These are phyloP conservation scores for Zaprionus tsacasi DNA, from an alignment of 1,140 invertebrate species.

Conservation along the genomic window DNA sequence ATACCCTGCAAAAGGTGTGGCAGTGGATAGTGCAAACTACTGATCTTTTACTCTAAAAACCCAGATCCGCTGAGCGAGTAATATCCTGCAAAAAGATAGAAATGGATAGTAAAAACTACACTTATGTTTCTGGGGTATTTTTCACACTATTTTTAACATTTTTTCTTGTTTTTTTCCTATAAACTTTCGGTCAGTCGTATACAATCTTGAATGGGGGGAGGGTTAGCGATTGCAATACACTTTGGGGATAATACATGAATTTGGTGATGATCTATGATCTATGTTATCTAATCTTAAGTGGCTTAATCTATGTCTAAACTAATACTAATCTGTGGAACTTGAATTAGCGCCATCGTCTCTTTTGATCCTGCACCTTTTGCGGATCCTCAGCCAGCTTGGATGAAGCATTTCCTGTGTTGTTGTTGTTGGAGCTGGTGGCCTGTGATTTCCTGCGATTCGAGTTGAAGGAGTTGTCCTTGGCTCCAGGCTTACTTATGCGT, in stretches of 20 bases:
- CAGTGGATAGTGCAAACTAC: not conserved
- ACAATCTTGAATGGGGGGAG: not conserved
- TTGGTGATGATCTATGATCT: not conserved
- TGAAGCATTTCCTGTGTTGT: not conserved
- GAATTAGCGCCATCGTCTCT: conserved; percentile 36
- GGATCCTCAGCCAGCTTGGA: not conserved
- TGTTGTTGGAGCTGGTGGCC: not conserved
- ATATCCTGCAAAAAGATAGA: too few species aligned
- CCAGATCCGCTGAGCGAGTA: too few species aligned
- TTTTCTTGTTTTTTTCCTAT: not conserved
- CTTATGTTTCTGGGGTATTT: not conserved
- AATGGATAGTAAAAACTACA: too few species aligned
- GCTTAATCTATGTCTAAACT: not conserved
- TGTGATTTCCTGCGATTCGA: conserved; percentile 3
- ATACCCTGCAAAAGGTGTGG: not conserved
- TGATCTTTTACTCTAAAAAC: too few species aligned
- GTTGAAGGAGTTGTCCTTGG: not conserved
- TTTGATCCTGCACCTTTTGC: conserved; percentile 18
- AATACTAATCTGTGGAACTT: not conserved
- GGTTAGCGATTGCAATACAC: not conserved
- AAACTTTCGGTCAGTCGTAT: not conserved
- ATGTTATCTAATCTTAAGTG: not conserved
- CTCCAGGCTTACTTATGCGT: not conserved
- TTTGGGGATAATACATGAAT: conserved; percentile 4
- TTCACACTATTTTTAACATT: not conserved